These are phyloP conservation scores for Mungos mungo DNA, from an alignment of 2,113 vertebrate species.

Conservation along the genomic window DNA sequence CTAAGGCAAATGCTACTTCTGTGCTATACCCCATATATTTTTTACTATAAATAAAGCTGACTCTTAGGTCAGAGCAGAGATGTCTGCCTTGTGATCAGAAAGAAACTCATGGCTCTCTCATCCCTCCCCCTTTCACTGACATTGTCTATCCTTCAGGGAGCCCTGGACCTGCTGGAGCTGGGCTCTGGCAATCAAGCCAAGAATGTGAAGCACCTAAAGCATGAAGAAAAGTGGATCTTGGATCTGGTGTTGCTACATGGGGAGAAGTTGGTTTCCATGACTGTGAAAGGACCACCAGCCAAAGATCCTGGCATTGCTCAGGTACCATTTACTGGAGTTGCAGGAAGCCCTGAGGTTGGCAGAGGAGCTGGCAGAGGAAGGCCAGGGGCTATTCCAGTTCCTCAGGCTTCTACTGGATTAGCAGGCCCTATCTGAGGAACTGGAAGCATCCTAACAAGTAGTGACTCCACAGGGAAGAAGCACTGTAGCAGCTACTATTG, in stretches of 20 bases:
- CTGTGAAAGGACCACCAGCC: not conserved
- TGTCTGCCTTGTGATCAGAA: too few relatives aligned
- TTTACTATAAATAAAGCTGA: too few relatives aligned
- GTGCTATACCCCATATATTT: too few relatives aligned
- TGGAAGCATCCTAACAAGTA: not conserved
- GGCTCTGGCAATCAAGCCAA: not conserved
- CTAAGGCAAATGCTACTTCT: too few relatives aligned
- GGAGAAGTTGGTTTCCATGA: not conserved
- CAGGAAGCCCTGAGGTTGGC: not conserved
- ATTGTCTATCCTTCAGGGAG: too few relatives aligned
- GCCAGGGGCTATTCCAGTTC: not conserved
- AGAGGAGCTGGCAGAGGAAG: not conserved
- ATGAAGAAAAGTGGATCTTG: not conserved
- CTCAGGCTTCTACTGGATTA: not conserved
- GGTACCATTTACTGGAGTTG: not conserved
- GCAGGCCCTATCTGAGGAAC: not conserved
- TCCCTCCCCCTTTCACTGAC: too few relatives aligned
- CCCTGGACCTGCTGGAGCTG: too few relatives aligned
- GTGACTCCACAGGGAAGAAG: not conserved
- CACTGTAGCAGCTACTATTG: too few relatives aligned
- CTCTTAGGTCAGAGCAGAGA: too few relatives aligned
- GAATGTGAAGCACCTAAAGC: not conserved
- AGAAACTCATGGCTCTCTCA: too few relatives aligned
- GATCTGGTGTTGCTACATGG: not conserved
- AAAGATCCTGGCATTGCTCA: not conserved